Evolutionary conservation across 2,888 invertebrate genomes (phyloP), one percentile per base, ranked within the genome.

Genomic region (Chydorus sphaericus): DNA sequence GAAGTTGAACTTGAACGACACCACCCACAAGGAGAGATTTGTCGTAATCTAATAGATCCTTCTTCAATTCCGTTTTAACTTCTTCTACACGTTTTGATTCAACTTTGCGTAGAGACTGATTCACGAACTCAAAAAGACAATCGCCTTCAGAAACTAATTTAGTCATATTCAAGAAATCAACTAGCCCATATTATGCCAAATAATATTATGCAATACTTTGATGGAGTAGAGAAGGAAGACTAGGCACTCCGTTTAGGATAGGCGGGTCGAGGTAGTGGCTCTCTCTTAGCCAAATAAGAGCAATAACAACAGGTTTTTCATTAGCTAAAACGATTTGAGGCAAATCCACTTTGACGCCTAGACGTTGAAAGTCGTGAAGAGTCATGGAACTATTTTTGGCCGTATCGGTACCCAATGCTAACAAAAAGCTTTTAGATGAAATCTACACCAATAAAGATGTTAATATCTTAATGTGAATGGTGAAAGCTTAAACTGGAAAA

Each of bases 371-470:
- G 16, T 55, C 48, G 49, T 55, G 39, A 16, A 20, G 16, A 16
- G 28, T 48, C 48, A 49, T 31, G 14, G 28, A 33, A 16, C 55
- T 55, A 36, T 55, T 55, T 26, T 39, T 37, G 8, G 55, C 48
- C 10, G 55, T 55, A 49, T 55, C 55, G 37, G 48, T 28, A 16
- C 55, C 55, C 26, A 55, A 16, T 10, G 48, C 55, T n/a, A 55
- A 18, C 6, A 33, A 20, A 31, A 55, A 55, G 5, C 26, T 18
- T 5, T 31, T 48, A 18, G 48, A 29, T 16, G 30, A 55, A 2
- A 31, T 55, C 55, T 55, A 23, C 26, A 33, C 20, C 8, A 30
- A 8, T 14, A 38, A 20, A 37, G 14, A 20, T 2, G 50, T 8
- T n/a, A 4, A 6, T 18, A 8, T n/a, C 11, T 30, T 23, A 50